These are phyloP conservation scores for Xiphorhynchus erythropygius DNA, from an alignment of 2,797 vertebrate genomes.

Conservation along the genomic window DNA sequence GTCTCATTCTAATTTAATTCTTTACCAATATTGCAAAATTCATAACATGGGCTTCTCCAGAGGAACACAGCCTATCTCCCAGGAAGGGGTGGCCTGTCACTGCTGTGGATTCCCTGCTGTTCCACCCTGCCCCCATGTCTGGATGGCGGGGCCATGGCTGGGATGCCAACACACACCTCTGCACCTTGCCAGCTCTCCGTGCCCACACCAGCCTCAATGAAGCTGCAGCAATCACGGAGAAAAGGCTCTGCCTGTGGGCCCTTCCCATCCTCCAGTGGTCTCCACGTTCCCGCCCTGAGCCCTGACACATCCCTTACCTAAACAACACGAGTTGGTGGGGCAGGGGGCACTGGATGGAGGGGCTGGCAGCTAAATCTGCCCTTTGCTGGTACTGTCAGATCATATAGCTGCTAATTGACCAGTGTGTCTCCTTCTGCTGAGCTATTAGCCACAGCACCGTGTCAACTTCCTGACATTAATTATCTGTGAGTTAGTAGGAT, in stretches of 20 bases:
- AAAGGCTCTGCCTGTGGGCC: background rate
- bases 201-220: background rate
- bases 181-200: no score
- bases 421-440: background rate
- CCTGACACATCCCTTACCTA: background rate
- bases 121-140: rapidly evolving
- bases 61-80: background rate
- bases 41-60: slow-evolving; percentile 15
- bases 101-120: background rate
- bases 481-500: slow-evolving; percentile 63
- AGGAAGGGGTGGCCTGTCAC: background rate
- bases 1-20: slow-evolving; percentile 51
- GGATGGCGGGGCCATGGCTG: rapidly evolving
- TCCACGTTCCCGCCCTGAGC: background rate
- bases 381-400: slow-evolving; percentile 71
- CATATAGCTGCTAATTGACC: slow-evolving; percentile 71
- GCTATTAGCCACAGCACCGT: slow-evolving; percentile 49
- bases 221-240: rapidly evolving
- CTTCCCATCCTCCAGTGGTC: background rate
- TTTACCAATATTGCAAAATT: slow-evolving; percentile 38
- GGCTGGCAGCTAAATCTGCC: slow-evolving; percentile 14
- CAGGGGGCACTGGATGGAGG: background rate
- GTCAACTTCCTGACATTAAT: slow-evolving; percentile 74
- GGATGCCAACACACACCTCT: rapidly evolving
- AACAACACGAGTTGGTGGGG: background rate